Evolutionary conservation across 2,797 vertebrate species (phyloP), one percentile per base, ranked within the genome.

Genomic region (Yasuhikotakia modesta): DNA sequence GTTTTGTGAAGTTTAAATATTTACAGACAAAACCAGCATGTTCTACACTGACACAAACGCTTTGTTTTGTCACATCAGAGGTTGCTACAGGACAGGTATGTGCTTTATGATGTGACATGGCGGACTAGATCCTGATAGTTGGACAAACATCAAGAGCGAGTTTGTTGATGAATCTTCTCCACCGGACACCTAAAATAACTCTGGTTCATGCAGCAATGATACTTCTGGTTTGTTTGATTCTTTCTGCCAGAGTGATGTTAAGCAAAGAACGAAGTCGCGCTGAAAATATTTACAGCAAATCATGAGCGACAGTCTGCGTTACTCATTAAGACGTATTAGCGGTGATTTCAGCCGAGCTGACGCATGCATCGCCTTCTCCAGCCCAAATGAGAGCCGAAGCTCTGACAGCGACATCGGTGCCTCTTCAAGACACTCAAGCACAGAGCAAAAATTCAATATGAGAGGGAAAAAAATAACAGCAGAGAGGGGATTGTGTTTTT

Each of bases 241-340:
- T 70, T 79, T 80, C 78, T n/a, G 70, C 68, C 69, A 53, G 68
- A 55, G 72, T 73, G 83, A 82, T 27, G 52, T 80, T 67, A 85
- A 22, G 70, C 79, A 61, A 81, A 58, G 76, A 64, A 77, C 69
- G 32, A 83, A 80, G 75, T 78, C 78, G 70, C 39, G 46, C 43
- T 58, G 82, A 77, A 83, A 81, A 85, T 85, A 85, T 87, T 87
- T 89, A 86, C 87, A 82, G 79, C 83, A 84, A 65, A 81, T 85
- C 78, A 45, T 88, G 87, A 87, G 86, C 74, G 86, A 87, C 88
- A 83, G 82, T 81, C 80, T 72, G 83, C 76, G 81, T 89, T 88
- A 90, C 88, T 92, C 90, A 92, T 92, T 91, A 91, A 86, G 89
- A 91, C 90, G 87, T 86, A 90, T 93, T 91, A 92, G 89, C 81